Conservation (phyloP, 1,140 invertebrate species). For the Drosophila serrata region DNA sequence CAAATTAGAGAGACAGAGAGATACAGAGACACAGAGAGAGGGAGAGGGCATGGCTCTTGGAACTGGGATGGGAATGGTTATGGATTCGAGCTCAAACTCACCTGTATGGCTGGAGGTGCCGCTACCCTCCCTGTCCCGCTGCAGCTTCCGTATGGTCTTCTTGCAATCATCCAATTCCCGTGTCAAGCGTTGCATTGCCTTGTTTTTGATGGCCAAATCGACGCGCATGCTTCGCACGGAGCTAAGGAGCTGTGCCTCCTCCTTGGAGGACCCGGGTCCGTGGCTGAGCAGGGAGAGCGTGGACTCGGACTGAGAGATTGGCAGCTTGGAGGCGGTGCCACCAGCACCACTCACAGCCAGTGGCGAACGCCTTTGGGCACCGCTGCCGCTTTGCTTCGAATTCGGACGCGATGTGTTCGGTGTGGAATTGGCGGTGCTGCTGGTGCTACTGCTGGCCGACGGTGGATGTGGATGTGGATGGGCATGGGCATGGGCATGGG, state of each 20-base stretch:
- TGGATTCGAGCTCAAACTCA: constrained; percentile 6
- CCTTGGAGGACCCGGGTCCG: constrained; percentile 85
- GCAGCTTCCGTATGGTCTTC: constrained; percentile 90
- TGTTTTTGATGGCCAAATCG: constrained; percentile 90
- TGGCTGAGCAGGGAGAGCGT: constrained; percentile 70
- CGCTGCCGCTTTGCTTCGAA: constrained; percentile 81
- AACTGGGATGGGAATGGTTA: constrained; percentile 1
- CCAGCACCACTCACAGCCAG: constrained; percentile 1
- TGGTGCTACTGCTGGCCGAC: constrained; percentile 85
- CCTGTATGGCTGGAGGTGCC: constrained; percentile 42
- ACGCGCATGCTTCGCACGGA: constrained; percentile 91
- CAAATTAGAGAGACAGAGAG: constrained; percentile 30
- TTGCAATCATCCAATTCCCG: constrained; percentile 91
- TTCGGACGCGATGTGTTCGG: constrained; percentile 84
- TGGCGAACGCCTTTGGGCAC: constrained; percentile 28
- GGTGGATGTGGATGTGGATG: constrained; percentile 60
- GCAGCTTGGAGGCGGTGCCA: constrained; percentile 63
- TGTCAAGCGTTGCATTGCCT: constrained; percentile 89
- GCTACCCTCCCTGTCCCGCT: constrained; percentile 90
- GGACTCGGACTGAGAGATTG: constrained; percentile 82
- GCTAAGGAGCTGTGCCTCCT: constrained; percentile 91
- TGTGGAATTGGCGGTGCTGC: constrained; percentile 86
- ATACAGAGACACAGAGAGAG: too few species aligned
- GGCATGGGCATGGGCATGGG: too few species aligned
- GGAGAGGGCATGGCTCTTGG: not conserved